phyloP scores from a whole-genome alignment of 2,888 invertebrate genomes.

The Cheilosia vernalis region DNA sequence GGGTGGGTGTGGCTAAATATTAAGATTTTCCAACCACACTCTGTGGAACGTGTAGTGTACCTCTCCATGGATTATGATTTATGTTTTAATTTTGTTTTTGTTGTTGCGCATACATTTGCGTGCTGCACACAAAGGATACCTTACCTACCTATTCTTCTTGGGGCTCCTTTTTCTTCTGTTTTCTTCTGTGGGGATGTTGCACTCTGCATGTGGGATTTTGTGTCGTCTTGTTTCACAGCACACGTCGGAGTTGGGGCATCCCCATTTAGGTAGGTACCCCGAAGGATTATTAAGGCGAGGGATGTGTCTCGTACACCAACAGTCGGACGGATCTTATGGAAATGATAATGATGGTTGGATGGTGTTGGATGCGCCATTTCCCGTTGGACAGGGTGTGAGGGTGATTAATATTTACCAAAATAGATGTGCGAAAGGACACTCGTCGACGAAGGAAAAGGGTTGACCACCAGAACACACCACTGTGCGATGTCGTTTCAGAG shows the following conservation, averaged over 20 bases:
- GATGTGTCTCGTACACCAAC: constrained; percentile 15
- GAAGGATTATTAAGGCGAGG: constrained; percentile 70
- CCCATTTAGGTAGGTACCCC: constrained; percentile 59
- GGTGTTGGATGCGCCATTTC: constrained; percentile 40
- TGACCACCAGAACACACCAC: constrained; percentile 38
- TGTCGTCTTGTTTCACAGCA: constrained; percentile 16
- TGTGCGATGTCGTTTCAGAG: constrained; percentile 64
- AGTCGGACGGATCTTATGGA: constrained; percentile 50
- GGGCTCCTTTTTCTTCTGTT: no score
- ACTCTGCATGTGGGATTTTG: constrained; percentile 38
- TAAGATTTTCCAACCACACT: constrained; percentile 80
- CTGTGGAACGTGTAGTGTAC: constrained; percentile 55
- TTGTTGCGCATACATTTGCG: constrained; percentile 64
- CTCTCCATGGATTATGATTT: constrained; percentile 67
- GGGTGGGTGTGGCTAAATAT: constrained; percentile 83
- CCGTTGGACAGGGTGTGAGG: constrained; percentile 40
- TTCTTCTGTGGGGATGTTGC: constrained; percentile 24
- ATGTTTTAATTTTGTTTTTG: constrained; percentile 70
- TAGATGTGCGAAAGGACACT: constrained; percentile 41
- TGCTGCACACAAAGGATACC: constrained; percentile 31
- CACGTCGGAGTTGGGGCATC: constrained; percentile 53
- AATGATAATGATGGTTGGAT: constrained; percentile 56
- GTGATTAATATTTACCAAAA: constrained; percentile 72
- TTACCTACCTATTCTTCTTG: no score
- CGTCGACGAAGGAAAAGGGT: constrained; percentile 49